phyloP scores from a whole-genome alignment of 2,888 invertebrate genomes.

The Caenorhabditis japonica region DNA sequence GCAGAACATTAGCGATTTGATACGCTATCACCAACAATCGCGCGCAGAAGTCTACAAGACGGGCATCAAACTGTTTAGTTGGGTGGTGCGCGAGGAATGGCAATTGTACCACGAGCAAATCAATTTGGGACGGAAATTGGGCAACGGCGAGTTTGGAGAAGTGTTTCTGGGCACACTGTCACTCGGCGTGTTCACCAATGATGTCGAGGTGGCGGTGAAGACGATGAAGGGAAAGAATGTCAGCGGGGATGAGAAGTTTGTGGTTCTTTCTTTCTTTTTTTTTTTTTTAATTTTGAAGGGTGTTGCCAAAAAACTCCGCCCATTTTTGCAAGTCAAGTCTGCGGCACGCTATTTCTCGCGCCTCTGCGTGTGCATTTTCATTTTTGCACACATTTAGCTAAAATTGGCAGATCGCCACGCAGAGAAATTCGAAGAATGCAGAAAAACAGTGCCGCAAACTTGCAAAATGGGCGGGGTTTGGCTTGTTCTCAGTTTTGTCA shows the following conservation, averaged over 20 bases:
- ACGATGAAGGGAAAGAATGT: constrained; percentile 60
- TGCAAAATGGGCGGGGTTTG: no score
- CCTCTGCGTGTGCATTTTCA: no score
- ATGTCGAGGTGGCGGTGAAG: constrained; percentile 65
- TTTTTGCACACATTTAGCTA: no score
- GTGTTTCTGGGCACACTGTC: constrained; percentile 59
- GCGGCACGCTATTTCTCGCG: no score
- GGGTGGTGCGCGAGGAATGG: constrained; percentile 61
- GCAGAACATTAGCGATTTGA: constrained; percentile 61
- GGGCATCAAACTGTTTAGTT: constrained; percentile 44
- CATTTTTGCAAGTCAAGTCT: no score
- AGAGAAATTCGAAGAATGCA: no score
- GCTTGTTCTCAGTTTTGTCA: no score
- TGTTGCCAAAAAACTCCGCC: no score
- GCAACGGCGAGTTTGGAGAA: constrained; percentile 68
- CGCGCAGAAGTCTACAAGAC: constrained; percentile 47
- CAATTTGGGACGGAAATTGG: constrained; percentile 57
- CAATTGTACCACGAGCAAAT: constrained; percentile 70
- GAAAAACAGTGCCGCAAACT: no score
- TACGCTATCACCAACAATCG: constrained; percentile 60
- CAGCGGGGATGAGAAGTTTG: constrained; percentile 59
- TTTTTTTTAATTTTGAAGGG: no score
- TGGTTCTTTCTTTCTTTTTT: not conserved
- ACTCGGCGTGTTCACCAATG: constrained; percentile 59
- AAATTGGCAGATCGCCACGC: no score